These are phyloP conservation scores for Eidolon dupreanum DNA, from an alignment of 2,797 vertebrate species.

Conservation along the genomic window DNA sequence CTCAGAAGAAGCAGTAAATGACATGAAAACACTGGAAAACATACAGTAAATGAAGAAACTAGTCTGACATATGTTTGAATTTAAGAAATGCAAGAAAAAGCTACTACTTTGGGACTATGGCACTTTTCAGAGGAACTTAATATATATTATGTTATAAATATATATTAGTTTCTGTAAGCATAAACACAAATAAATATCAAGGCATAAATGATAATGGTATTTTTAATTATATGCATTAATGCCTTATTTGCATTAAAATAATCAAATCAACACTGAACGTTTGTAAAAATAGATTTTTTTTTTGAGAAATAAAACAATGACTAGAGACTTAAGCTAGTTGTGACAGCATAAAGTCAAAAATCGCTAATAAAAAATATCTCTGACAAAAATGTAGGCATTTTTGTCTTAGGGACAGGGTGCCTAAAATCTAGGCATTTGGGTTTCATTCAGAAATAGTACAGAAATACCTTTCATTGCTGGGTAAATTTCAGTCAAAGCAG, in stretches of 20 bases:
- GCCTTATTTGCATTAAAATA: not conserved
- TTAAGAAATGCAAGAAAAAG: not conserved
- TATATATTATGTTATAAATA: not conserved
- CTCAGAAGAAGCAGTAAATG: not conserved
- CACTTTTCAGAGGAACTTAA: not conserved
- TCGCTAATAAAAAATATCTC: not conserved
- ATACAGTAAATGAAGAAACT: not conserved
- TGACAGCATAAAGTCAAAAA: not conserved
- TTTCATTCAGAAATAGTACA: not conserved
- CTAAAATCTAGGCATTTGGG: not conserved
- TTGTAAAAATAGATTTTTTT: not conserved
- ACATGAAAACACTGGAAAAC: not conserved
- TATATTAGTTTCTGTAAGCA: not conserved
- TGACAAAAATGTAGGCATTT: not conserved
- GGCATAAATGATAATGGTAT: not conserved
- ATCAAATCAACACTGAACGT: not conserved
- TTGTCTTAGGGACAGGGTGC: not conserved
- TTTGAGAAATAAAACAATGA: not conserved
- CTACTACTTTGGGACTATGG: not conserved
- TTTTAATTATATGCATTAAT: not conserved
- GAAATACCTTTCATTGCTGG: not conserved
- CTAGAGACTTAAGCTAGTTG: not conserved
- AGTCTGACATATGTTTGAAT: not conserved
- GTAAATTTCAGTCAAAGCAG: not conserved
- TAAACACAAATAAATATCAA: not conserved